Percentiles rank a stretch among this genome's conserved stretches.
phyloP scores from a whole-genome alignment of 2,888 invertebrate genomes.

The Pristionchus maxplancki region DNA sequence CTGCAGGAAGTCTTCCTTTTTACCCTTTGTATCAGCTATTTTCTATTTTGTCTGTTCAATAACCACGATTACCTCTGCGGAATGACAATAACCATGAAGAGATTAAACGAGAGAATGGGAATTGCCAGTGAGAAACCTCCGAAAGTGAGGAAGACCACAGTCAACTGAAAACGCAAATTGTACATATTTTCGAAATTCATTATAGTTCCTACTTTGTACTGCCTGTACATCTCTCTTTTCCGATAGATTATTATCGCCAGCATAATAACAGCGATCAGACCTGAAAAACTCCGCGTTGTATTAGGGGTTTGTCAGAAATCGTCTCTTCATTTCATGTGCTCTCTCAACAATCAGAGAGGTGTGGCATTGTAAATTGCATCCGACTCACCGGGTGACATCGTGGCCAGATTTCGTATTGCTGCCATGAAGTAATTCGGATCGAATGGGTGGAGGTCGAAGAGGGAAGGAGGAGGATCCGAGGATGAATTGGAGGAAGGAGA shows the following conservation, averaged over 20 bases:
- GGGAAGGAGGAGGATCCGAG: neutral
- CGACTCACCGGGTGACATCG: neutral
- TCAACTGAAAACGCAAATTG: constrained; percentile 35
- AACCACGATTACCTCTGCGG: constrained; percentile 8
- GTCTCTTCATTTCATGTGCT: too few species aligned
- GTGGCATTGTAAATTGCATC: neutral
- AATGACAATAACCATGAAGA: constrained; percentile 50
- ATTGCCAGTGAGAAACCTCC: constrained; percentile 43
- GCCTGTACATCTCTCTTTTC: constrained; percentile 11
- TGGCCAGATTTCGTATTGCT: constrained; percentile 34
- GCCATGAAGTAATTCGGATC: constrained; percentile 23
- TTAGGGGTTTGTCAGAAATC: too few species aligned
- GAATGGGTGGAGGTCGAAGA: constrained; percentile 28
- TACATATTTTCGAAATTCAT: too few species aligned
- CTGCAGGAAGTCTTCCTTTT: too few species aligned
- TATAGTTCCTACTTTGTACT: constrained; percentile 7
- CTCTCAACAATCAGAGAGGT: too few species aligned
- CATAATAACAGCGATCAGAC: constrained; percentile 14
- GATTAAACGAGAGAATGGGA: constrained; percentile 47
- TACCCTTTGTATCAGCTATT: too few species aligned
- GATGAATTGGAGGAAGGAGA: neutral
- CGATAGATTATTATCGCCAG: constrained; percentile 2
- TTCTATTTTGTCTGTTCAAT: too few species aligned
- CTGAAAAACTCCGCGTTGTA: neutral
- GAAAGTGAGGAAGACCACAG: constrained; percentile 46